phyloP scores from a whole-genome alignment of 2,113 vertebrate genomes.

The Stomatorhinus ivindoensis region DNA sequence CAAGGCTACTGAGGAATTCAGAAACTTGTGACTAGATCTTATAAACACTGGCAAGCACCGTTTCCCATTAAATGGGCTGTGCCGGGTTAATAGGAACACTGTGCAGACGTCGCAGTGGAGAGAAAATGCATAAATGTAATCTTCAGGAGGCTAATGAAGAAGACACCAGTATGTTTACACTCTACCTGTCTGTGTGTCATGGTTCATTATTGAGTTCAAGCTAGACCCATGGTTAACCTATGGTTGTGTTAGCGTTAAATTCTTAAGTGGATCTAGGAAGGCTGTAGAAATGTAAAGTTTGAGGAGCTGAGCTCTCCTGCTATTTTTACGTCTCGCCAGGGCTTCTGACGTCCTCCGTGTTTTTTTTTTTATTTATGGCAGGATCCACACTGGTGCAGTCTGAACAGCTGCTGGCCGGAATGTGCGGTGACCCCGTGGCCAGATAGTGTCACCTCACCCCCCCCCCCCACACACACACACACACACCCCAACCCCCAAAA shows the following conservation, averaged over 20 bases:
- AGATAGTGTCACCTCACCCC: neutral
- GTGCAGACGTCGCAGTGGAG: neutral
- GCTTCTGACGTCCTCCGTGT: neutral
- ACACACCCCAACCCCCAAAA: neutral
- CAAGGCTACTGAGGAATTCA: neutral
- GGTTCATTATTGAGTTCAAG: neutral
- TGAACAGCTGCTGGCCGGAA: neutral
- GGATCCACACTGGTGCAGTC: neutral
- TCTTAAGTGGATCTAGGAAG: neutral
- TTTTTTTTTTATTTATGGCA: neutral
- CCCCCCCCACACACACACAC: no score
- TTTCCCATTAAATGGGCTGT: no score
- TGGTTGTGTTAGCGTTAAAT: neutral
- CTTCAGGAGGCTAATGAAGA: neutral
- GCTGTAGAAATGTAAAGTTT: neutral
- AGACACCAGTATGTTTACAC: neutral
- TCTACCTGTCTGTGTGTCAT: neutral
- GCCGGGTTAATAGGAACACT: neutral
- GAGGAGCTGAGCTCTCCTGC: neutral
- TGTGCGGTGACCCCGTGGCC: neutral
- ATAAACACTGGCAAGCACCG: neutral
- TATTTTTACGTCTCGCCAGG: neutral
- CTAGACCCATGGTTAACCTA: neutral
- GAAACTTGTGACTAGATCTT: neutral
- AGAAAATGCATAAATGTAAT: neutral